A percentile compares a stretch with the other conserved stretches of the same genome.
Evolutionary conservation across 2,113 vertebrate species (phyloP).

Genomic region (Salvelinus namaycush): DNA sequence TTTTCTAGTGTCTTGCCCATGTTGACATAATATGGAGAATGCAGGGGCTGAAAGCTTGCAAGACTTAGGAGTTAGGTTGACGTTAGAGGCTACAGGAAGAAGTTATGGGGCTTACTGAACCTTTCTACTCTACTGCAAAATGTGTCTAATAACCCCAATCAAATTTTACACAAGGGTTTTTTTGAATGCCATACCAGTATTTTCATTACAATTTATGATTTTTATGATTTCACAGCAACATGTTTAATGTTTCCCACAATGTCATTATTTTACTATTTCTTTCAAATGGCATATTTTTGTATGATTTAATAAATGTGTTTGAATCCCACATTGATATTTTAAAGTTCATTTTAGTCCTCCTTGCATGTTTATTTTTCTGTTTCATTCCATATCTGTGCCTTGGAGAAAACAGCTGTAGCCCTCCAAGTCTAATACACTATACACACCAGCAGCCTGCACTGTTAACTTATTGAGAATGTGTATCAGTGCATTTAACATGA

Average conservation of each 20-base stretch:
- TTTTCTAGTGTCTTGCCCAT: background rate
- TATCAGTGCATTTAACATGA: background rate
- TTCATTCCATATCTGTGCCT: background rate
- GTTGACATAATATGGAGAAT: slow-evolving; percentile 1
- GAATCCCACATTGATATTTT: slow-evolving; percentile 15
- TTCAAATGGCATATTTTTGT: slow-evolving; percentile 39
- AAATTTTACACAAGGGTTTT: slow-evolving; percentile 30
- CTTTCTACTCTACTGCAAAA: slow-evolving; percentile 1
- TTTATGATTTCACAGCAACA: slow-evolving; percentile 14
- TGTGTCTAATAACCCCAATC: slow-evolving; percentile 22
- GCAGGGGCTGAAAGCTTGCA: background rate
- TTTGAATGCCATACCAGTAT: slow-evolving; percentile 46
- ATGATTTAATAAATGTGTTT: slow-evolving; percentile 47
- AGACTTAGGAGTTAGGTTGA: background rate
- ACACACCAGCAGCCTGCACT: background rate
- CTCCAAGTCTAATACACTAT: background rate
- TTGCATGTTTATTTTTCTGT: slow-evolving; percentile 11
- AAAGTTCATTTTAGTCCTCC: slow-evolving; percentile 16
- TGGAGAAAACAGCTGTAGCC: background rate
- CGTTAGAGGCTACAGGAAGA: background rate
- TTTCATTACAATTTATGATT: slow-evolving; percentile 14
- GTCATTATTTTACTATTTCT: slow-evolving; percentile 1
- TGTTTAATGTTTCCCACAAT: slow-evolving; percentile 21
- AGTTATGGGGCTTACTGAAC: background rate
- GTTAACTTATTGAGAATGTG: background rate